These are phyloP conservation scores for Hoplodrina blanda DNA, from an alignment of 2,888 invertebrate species.

Conservation along the genomic window DNA sequence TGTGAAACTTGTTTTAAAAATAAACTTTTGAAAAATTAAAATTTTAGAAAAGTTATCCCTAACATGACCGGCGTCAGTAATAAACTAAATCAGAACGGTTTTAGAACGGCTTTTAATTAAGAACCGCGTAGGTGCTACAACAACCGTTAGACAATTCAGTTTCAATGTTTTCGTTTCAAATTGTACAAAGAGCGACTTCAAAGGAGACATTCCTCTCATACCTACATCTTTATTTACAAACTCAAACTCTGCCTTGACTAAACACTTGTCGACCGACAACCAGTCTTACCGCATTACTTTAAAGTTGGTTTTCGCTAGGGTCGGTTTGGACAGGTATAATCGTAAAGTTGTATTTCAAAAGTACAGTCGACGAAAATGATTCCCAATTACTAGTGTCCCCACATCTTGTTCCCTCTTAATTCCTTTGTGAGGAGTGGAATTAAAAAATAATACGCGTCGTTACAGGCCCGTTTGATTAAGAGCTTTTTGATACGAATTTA, in stretches of 20 bases:
- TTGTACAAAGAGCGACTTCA: conserved; percentile 65
- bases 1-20: background rate
- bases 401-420: conserved; percentile 64
- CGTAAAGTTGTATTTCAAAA: conserved; percentile 36
- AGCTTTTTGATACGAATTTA: conserved; percentile 54
- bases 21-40: too few relatives aligned
- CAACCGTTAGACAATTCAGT: conserved; percentile 50
- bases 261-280: background rate
- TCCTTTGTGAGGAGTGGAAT: conserved; percentile 67
- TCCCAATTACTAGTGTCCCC: conserved; percentile 68
- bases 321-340: conserved; percentile 3
- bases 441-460: conserved; percentile 63
- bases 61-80: background rate
- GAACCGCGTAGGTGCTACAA: conserved; percentile 38
- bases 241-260: conserved; percentile 3
- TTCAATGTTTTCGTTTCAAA: conserved; percentile 62
- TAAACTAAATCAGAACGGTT: conserved; percentile 9
- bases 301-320: conserved; percentile 9
- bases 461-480: conserved; percentile 59
- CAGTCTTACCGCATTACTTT: conserved; percentile 18
- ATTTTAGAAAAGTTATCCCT: background rate
- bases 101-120: conserved; percentile 45
- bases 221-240: conserved; percentile 54
- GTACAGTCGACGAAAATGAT: conserved; percentile 66
- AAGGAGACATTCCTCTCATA: conserved; percentile 60